Base-by-base conservation (phyloP, 1,140 invertebrate species). In the Scaptomyza hsui region DNA sequence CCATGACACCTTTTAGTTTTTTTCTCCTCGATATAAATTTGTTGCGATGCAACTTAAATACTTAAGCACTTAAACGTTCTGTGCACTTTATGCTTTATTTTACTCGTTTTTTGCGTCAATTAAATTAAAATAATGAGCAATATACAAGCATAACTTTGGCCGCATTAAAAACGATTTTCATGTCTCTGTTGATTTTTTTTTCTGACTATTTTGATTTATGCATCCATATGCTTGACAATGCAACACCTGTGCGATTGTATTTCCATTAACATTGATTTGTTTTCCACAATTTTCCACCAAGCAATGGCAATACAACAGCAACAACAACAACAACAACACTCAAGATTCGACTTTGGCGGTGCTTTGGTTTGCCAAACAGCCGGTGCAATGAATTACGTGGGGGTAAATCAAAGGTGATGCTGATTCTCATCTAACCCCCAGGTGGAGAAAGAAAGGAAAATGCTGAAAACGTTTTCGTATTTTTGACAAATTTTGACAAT, bases 401-500 rank as follows among this genome's bases (percentile, higher is more conserved):
- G 45, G 45, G 19, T 16, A 71, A 77, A 70, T 81, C 82, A 68
- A 74, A 69, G 69, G 63, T 76, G 63, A 67, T 72, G 62, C 39
- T 47, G 68, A 42, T 47, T 69, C 41, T 41, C n/a, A n/a, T 18
- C 24, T 41, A 35, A 68, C 49, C 32, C 21, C n/a, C 19, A 45
- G 47, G 42, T 19, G 12, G 21, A 15, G 16, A 55, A 15, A 2
- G 21, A 1, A n/a, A 39, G 21, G 42, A 42, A 42, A 32, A 60
- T 32, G 29, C 12, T 16, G 26, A 29, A 67, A 72, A 64, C 48
- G 39, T 49, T 45, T 24, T 59, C 44, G 52, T 37, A 13, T 19
- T 72, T 86, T 73, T 86, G 81, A 86, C 82, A 86, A 86, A 81
- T 86, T 88, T 75, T 78, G 82, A 78, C 82, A 86, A 77, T 86